A percentile compares a stretch with the other conserved stretches of the same genome.
Conservation (phyloP, 1,140 invertebrate species). For the Drosophila pallidifrons region DNA sequence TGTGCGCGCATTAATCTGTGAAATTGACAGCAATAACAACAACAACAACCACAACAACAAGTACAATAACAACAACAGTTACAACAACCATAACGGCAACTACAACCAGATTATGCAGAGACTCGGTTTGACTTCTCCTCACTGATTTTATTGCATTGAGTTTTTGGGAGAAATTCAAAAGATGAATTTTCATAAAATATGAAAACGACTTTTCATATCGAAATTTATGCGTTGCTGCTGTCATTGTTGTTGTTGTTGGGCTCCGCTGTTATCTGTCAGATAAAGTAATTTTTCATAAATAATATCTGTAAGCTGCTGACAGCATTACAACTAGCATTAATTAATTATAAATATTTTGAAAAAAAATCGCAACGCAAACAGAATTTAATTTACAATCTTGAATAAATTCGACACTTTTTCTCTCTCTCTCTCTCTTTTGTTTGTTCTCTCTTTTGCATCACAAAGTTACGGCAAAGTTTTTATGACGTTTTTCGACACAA, state of each 20-base stretch:
- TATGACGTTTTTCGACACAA: slow-evolving; percentile 15
- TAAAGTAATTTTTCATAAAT: slow-evolving; percentile 61
- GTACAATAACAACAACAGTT: slow-evolving; percentile 6
- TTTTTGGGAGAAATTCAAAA: slow-evolving; percentile 52
- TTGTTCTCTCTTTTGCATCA: not conserved
- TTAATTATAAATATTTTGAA: slow-evolving; percentile 62
- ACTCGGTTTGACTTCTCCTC: not conserved
- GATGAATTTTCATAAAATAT: slow-evolving; percentile 68
- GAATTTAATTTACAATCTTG: slow-evolving; percentile 11
- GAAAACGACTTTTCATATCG: slow-evolving; percentile 66
- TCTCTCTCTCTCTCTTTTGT: not conserved
- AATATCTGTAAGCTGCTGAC: slow-evolving; percentile 42
- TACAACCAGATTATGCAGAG: slow-evolving; percentile 1
- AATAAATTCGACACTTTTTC: not conserved
- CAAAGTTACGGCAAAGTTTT: slow-evolving; percentile 51
- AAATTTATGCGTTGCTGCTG: not conserved
- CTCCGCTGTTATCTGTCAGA: slow-evolving; percentile 26
- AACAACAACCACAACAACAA: slow-evolving; percentile 1
- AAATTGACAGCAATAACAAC: slow-evolving; percentile 68
- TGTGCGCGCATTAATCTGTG: slow-evolving; percentile 76
- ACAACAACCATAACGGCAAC: not conserved
- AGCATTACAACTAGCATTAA: slow-evolving; percentile 61
- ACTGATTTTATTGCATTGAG: slow-evolving; percentile 6
- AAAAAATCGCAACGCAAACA: not conserved
- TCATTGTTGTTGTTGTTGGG: slow-evolving; percentile 1